Percentiles rank a stretch among this genome's conserved stretches.
Conservation (phyloP, 2,797 vertebrate species). For the Characodon lateralis region DNA sequence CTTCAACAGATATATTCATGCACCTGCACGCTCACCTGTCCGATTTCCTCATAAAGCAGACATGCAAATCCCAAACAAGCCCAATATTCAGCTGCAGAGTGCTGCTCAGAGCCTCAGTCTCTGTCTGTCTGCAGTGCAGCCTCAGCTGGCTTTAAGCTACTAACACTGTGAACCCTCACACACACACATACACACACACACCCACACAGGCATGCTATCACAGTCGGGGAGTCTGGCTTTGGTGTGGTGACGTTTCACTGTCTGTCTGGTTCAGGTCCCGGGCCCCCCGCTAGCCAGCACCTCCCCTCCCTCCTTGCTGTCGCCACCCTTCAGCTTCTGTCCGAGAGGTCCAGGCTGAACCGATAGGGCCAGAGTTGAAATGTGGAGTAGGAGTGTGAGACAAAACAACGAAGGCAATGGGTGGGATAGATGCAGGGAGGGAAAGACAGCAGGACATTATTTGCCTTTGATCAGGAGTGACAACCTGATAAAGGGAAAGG, state of each 20-base stretch:
- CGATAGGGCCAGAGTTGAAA: neutral
- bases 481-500: neutral
- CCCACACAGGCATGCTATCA: slow-evolving; percentile 16
- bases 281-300: slow-evolving; percentile 42
- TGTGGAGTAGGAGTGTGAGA: slow-evolving; percentile 2
- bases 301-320: slow-evolving; percentile 36
- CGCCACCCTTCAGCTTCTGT: slow-evolving; percentile 39
- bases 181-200: slow-evolving; percentile 29
- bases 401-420: neutral
- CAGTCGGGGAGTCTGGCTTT: slow-evolving; percentile 66
- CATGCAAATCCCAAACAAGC: slow-evolving; percentile 42
- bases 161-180: slow-evolving; percentile 38
- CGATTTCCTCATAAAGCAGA: slow-evolving; percentile 43
- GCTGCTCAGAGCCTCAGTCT: slow-evolving; percentile 57
- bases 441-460: slow-evolving; percentile 1
- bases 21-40: slow-evolving; percentile 56
- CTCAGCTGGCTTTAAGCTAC: slow-evolving; percentile 70
- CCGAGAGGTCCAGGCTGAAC: slow-evolving; percentile 17
- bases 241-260: slow-evolving; percentile 71
- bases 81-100: slow-evolving; percentile 48
- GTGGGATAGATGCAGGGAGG: neutral
- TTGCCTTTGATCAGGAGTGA: slow-evolving; percentile 9
- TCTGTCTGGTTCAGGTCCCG: slow-evolving; percentile 70
- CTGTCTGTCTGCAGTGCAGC: slow-evolving; percentile 62
- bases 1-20: neutral